Conservation (phyloP, 2,888 invertebrate species). For the Lamellibrachia satsuma region DNA sequence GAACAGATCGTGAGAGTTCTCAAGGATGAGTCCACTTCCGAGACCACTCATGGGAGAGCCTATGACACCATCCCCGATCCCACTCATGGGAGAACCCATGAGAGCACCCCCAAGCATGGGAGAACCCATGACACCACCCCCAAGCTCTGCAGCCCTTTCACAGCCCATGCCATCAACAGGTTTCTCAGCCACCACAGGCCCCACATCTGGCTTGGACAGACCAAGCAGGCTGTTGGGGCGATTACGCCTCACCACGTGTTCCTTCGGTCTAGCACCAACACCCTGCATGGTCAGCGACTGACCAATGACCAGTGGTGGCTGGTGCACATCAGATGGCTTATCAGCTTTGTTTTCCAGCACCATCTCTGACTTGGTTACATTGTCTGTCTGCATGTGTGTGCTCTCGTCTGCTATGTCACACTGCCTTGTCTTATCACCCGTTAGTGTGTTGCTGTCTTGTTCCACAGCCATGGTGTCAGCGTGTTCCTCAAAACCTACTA, state of each 20-base stretch:
- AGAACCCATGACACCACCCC: not conserved
- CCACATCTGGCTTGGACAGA: slow-evolving; percentile 48
- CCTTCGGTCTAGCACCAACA: slow-evolving; percentile 53
- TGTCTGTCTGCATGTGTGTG: not conserved
- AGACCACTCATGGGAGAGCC: not conserved
- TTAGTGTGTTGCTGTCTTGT: not conserved
- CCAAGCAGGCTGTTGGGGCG: slow-evolving; percentile 55
- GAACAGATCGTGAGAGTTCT: slow-evolving; percentile 31
- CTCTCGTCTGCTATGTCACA: not conserved
- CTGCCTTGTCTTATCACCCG: not conserved
- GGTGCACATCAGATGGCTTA: not conserved
- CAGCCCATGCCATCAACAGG: not conserved
- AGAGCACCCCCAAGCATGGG: not conserved
- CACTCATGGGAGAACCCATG: not conserved
- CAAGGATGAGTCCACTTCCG: slow-evolving; percentile 12
- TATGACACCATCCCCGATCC: not conserved
- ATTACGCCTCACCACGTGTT: slow-evolving; percentile 33
- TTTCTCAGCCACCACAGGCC: not conserved
- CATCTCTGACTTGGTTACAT: not conserved
- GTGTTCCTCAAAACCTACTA: not conserved
- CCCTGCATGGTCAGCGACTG: not conserved
- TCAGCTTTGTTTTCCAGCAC: slow-evolving; percentile 13
- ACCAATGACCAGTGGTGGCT: not conserved
- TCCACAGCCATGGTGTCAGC: not conserved
- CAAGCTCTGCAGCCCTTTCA: slow-evolving; percentile 9